Evolutionary conservation across 2,888 invertebrate species (phyloP), one percentile per base, ranked within the genome.

Genomic region (Seladonia tumulorum): DNA sequence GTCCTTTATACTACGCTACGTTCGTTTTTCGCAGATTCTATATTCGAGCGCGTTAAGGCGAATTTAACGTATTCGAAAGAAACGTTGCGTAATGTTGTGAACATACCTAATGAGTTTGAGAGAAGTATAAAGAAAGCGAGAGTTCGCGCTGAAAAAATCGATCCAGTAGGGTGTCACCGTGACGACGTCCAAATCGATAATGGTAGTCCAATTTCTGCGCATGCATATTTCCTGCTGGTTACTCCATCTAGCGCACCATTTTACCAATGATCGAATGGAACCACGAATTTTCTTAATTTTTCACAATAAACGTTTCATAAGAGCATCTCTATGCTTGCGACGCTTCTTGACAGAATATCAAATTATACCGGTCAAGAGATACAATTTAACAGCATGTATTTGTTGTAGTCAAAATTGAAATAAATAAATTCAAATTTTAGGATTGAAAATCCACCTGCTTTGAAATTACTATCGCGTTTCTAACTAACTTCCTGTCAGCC

Each of bases 131-230:
- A 12, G 72, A 35, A 39, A 42, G 57, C n/a, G 18, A n/a, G 53
- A 47, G n/a, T 29, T 57, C 45, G 35, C 71, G 53, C 49, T 45
- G 70, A 42, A 66, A 79, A 86, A 85, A 86, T 86, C 81, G 77
- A 86, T 81, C 75, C 72, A 78, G 57, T 42, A 57, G 71, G 71
- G 57, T 53, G 70, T 63, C n/a, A 25, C 71, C 49, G 35, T 49
- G 14, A 29, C 29, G 8, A 60, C 66, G 81, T 86, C 73, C 8
- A 85, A 85, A 86, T 86, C 86, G 78, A 85, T 86, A 86, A 78
- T 35, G 53, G 12, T 8, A 57, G 45, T 47, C 35, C 35, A 47
- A 80, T 84, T 45, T 53, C 35, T 85, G 85, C 81, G 80, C 81
- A 85, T 75, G 78, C 71, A 78, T 77, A 78, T 75, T 84, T 22